phyloP scores from a whole-genome alignment of 2,797 vertebrate species.

The Gymnothorax javanicus region DNA sequence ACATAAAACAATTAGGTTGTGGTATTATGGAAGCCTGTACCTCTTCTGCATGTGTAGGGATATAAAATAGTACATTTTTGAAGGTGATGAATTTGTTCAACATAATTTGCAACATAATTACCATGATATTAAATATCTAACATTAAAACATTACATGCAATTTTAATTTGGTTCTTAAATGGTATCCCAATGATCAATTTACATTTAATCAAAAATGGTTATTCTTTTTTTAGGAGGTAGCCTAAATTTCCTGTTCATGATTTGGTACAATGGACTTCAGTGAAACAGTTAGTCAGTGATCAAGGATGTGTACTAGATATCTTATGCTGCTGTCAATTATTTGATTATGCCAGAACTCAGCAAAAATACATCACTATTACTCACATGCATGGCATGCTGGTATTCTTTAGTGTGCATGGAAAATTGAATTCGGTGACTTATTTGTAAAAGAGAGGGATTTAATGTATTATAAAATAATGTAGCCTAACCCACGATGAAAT shows the following conservation, averaged over 20 bases:
- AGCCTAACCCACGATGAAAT: too few species aligned
- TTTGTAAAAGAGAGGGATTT: too few species aligned
- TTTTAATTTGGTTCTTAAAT: neutral
- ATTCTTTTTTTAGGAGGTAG: neutral
- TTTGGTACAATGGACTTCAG: neutral
- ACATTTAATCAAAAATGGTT: neutral
- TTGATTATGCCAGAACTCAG: too few species aligned
- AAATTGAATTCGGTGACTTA: too few species aligned
- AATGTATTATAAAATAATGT: too few species aligned
- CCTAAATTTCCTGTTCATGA: neutral
- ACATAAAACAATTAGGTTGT: slow-evolving; percentile 59
- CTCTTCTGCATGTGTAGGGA: slow-evolving; percentile 20
- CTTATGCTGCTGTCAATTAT: too few species aligned
- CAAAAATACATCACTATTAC: too few species aligned
- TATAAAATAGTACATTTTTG: neutral
- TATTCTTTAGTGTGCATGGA: too few species aligned
- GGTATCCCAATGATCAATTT: neutral
- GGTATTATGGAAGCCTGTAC: slow-evolving; percentile 43
- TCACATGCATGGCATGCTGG: too few species aligned
- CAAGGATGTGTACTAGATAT: too few species aligned
- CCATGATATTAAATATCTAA: neutral
- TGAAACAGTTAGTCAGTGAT: too few species aligned
- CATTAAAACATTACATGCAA: neutral
- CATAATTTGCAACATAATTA: neutral
- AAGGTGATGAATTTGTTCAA: neutral